A percentile compares a stretch with the other conserved stretches of the same genome.
phyloP scores from a whole-genome alignment of 2,888 invertebrate genomes.

The Epiblema foenella region DNA sequence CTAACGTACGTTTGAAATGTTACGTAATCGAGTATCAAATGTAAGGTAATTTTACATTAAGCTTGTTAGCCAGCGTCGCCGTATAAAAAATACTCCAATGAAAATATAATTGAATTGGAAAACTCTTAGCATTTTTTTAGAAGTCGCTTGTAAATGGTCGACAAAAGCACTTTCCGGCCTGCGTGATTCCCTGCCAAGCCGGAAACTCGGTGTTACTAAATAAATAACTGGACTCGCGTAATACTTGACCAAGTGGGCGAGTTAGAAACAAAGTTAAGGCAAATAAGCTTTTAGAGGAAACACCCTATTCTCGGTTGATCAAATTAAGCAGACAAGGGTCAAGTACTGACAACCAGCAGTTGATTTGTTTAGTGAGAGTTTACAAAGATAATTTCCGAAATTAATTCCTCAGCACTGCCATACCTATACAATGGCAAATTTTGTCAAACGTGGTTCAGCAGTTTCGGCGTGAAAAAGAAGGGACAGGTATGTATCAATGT shows the following conservation, averaged over 20 bases:
- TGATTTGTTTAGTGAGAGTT: conserved; percentile 22
- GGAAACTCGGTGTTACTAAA: conserved; percentile 1
- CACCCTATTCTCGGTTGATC: conserved; percentile 37
- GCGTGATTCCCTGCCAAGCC: conserved; percentile 1
- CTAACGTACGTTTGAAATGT: too few relatives aligned
- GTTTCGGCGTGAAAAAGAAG: too few relatives aligned
- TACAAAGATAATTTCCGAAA: background rate
- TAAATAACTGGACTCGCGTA: conserved; percentile 12
- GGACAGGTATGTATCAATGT: too few relatives aligned
- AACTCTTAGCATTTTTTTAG: background rate
- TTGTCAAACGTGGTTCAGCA: background rate
- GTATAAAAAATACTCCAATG: background rate
- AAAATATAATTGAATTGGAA: background rate
- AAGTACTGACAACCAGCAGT: conserved; percentile 6
- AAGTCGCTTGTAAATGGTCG: background rate
- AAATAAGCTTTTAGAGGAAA: conserved; percentile 24
- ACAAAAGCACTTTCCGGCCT: conserved; percentile 1
- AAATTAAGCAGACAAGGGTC: conserved; percentile 32
- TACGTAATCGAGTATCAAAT: too few relatives aligned
- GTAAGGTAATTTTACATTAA: too few relatives aligned
- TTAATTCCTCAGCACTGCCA: background rate
- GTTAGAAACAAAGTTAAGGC: conserved; percentile 31
- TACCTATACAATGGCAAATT: background rate
- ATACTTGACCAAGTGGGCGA: conserved; percentile 13
- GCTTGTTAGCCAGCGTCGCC: too few relatives aligned